Evolutionary conservation across 2,797 vertebrate species (phyloP), one percentile per base, ranked within the genome.

Genomic region (Sandelia bainsii): DNA sequence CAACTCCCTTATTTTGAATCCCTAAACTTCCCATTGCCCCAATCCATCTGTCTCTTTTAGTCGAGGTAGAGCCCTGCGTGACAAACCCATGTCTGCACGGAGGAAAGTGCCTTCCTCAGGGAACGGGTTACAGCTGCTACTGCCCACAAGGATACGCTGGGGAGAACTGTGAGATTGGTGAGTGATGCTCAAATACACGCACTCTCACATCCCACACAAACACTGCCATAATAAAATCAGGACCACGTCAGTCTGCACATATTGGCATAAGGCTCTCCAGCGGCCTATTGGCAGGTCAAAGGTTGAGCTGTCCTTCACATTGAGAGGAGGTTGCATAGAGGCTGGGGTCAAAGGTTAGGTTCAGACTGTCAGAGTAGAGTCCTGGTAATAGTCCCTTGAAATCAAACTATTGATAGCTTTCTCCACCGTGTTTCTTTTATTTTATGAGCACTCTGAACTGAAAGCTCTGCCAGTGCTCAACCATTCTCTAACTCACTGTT

Each of bases 101-200:
- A 12, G 97, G 97, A 42, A 96, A 95, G 40, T 97, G 96, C 80
- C 92, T 92, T 0, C 94, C 96, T 78, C 95, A 95, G 39, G 95
- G 94, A 59, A 93, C 95, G 1, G 77, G 95, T 77, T 97, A 96
- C 7, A 94, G 96, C 93, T 99, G 97, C 91, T 94, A 93, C 91
- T 99, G 97, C 66, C 94, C 91, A 61, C 95, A 94, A 77, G 97
- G 97, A n/a, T 99, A 95, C 82, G 88, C 94, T 0, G 97, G 97
- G 58, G 97, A 98, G 89, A 98, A 98, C 94, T 99, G 97, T 44
- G 97, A 99, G 93, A 97, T 98, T 4, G 97, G 97, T 98, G 91
- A 94, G 94, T 88, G 63, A 77, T 60, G 51, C 71, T 53, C 23
- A 72, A 37, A 80, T 62, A 56, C 32, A 69, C 62, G 44, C 45